Conservation (phyloP, 64 coral and sea anemone species). For the Pachyseris speciosa region DNA sequence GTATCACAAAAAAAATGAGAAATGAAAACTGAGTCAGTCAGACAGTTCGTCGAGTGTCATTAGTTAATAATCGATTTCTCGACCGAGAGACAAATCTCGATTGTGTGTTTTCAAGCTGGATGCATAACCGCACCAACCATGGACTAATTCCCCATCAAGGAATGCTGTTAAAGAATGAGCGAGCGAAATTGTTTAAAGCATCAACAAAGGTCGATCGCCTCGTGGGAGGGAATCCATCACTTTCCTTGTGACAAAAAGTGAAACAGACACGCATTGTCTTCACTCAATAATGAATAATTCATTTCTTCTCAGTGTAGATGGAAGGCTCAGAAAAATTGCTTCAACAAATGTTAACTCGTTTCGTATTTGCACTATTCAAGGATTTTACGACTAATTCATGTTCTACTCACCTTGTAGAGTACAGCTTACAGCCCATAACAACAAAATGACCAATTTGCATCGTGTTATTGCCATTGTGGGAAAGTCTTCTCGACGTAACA, state of each 20-base stretch:
- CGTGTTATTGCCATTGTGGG: background rate
- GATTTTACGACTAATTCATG: background rate
- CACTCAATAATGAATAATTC: background rate
- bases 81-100: background rate
- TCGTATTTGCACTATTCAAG: background rate
- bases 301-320: background rate
- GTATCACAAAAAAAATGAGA: background rate
- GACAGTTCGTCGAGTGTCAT: background rate
- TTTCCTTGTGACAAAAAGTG: background rate
- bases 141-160: background rate
- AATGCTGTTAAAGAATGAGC: background rate
- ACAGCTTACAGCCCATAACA: constrained; percentile 10
- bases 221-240: background rate
- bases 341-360: background rate
- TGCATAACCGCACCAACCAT: background rate
- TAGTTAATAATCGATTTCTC: background rate
- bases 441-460: background rate
- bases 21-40: background rate
- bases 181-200: background rate
- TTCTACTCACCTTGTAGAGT: constrained; percentile 1
- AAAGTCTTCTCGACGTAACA: background rate
- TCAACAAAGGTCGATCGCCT: background rate
- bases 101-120: background rate
- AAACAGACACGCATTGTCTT: constrained; percentile 37
- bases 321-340: background rate